phyloP scores from a whole-genome alignment of 2,888 invertebrate genomes.

The Drosophila borborema region DNA sequence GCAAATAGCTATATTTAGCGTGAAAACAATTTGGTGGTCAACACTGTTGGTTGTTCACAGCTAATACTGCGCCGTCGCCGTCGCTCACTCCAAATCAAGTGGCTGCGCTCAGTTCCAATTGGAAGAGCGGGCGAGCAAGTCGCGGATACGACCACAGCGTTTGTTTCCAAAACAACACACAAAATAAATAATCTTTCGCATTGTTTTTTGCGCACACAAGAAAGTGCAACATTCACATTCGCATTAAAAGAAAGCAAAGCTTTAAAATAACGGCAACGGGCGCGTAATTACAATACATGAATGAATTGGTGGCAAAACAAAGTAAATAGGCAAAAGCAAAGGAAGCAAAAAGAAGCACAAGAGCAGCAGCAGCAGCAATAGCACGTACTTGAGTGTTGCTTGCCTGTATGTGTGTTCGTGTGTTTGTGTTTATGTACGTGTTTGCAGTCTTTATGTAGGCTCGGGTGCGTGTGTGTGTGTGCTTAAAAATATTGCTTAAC shows the following conservation, averaged over 20 bases:
- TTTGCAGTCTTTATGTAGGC: conserved; percentile 25
- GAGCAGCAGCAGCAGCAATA: conserved; percentile 50
- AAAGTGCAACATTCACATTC: conserved; percentile 32
- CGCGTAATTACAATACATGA: conserved; percentile 41
- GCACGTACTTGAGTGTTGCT: conserved; percentile 63
- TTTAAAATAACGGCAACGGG: conserved; percentile 36
- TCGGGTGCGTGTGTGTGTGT: conserved; percentile 27
- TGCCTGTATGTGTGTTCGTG: conserved; percentile 27
- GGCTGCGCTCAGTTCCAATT: conserved; percentile 65
- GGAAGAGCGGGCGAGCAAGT: conserved; percentile 71
- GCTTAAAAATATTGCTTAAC: conserved; percentile 66
- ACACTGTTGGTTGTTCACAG: conserved; percentile 39
- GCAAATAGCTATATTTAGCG: conserved; percentile 23
- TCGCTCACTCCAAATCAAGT: conserved; percentile 53
- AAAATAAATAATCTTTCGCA: conserved; percentile 43
- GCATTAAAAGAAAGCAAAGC: conserved; percentile 52
- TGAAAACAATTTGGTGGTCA: conserved; percentile 26
- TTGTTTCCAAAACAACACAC: conserved; percentile 43
- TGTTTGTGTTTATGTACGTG: conserved; percentile 25
- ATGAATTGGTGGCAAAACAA: conserved; percentile 53
- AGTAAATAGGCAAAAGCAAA: conserved; percentile 34
- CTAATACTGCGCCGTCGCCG: conserved; percentile 59
- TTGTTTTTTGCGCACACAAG: conserved; percentile 44
- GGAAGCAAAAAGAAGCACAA: conserved; percentile 19
- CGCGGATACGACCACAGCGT: conserved; percentile 50